Conservation (phyloP, 1,140 invertebrate species). For the Drosophila lacteicornis region DNA sequence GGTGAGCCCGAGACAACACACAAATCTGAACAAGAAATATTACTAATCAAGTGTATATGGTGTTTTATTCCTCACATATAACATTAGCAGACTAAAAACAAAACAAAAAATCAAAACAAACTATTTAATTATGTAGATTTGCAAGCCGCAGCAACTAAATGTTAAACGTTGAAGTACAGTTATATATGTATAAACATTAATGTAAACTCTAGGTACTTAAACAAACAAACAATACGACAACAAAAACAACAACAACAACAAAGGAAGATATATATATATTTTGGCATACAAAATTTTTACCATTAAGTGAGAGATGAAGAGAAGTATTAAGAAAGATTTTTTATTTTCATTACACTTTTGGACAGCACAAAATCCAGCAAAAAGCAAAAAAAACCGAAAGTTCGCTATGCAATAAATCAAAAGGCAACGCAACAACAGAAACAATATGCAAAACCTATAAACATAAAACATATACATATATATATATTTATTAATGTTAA, state of each 20-base stretch:
- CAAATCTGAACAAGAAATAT: slow-evolving; percentile 58
- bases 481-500: slow-evolving; percentile 66
- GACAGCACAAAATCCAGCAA: slow-evolving; percentile 55
- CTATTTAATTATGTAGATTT: slow-evolving; percentile 54
- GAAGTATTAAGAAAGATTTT: slow-evolving; percentile 25
- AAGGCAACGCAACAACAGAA: slow-evolving; percentile 49
- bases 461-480: slow-evolving; percentile 22
- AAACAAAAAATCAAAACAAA: slow-evolving; percentile 40
- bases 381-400: slow-evolving; percentile 22
- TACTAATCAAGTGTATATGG: slow-evolving; percentile 80
- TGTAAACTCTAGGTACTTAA: slow-evolving; percentile 64
- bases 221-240: slow-evolving; percentile 24
- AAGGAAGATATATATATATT: slow-evolving; percentile 66
- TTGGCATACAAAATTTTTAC: slow-evolving; percentile 82
- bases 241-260: slow-evolving; percentile 33
- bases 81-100: slow-evolving; percentile 44
- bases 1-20: slow-evolving; percentile 57
- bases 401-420: slow-evolving; percentile 66
- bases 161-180: slow-evolving; percentile 63
- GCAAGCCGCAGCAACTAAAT: slow-evolving; percentile 50
- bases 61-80: slow-evolving; percentile 75
- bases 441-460: slow-evolving; percentile 57
- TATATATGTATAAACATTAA: slow-evolving; percentile 37
- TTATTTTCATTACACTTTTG: slow-evolving; percentile 53
- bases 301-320: slow-evolving; percentile 43